phyloP scores from a whole-genome alignment of 2,888 invertebrate species.

The Polietes domitor region DNA sequence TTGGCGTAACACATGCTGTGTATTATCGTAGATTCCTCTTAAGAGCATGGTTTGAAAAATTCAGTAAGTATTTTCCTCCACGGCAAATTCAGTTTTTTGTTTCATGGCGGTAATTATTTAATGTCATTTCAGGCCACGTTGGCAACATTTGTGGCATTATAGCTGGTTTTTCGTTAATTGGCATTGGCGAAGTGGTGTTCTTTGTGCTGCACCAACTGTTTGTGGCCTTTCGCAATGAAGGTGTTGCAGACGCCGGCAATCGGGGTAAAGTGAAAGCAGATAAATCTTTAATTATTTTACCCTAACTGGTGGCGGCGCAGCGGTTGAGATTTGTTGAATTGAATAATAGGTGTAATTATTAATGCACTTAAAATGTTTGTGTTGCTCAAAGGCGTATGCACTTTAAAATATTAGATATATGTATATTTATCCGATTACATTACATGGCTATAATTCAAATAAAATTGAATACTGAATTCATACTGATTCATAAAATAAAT shows the following conservation, averaged over 20 bases:
- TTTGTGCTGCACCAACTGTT: slow-evolving; percentile 82
- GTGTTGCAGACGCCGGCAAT: slow-evolving; percentile 63
- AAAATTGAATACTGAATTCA: no score
- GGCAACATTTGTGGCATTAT: slow-evolving; percentile 85
- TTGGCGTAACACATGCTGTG: slow-evolving; percentile 71
- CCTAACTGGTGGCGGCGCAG: slow-evolving; percentile 53
- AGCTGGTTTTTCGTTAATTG: slow-evolving; percentile 85
- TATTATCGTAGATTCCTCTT: slow-evolving; percentile 74
- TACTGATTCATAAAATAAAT: no score
- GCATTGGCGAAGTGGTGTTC: slow-evolving; percentile 84
- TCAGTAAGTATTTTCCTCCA: slow-evolving; percentile 83
- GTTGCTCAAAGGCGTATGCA: no score
- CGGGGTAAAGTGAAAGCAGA: background rate
- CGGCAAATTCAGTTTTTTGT: slow-evolving; percentile 2
- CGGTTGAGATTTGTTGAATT: background rate
- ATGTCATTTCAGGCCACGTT: slow-evolving; percentile 83
- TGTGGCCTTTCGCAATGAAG: slow-evolving; percentile 71
- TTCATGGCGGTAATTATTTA: slow-evolving; percentile 31
- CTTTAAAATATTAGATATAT: no score
- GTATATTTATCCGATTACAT: no score
- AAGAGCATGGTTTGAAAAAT: slow-evolving; percentile 84
- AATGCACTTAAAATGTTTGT: background rate
- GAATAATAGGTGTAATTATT: background rate
- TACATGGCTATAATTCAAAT: no score
- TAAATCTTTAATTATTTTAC: slow-evolving; percentile 57